Conservation (phyloP, 2,113 vertebrate species). For the Scartelaos histophorus region DNA sequence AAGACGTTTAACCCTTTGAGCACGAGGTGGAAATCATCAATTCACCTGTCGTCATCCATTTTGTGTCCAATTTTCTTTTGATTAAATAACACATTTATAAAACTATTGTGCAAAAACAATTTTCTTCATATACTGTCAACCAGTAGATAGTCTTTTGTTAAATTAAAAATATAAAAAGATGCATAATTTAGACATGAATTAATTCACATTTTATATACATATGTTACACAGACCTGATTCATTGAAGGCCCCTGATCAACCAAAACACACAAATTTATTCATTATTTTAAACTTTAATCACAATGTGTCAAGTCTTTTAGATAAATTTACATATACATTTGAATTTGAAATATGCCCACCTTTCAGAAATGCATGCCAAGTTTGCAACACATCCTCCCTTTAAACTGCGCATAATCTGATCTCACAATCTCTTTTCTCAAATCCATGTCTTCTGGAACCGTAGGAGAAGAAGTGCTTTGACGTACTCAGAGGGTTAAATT, state of each 20-base stretch:
- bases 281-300: slow-evolving; percentile 28
- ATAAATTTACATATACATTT: slow-evolving; percentile 38
- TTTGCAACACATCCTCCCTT: slow-evolving; percentile 22
- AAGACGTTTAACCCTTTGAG: slow-evolving; percentile 98
- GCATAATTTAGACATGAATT: slow-evolving; percentile 85
- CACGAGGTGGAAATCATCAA: slow-evolving; percentile 85
- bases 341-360: slow-evolving; percentile 25
- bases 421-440: slow-evolving; percentile 53
- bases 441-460: slow-evolving; percentile 73
- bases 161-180: slow-evolving; percentile 87
- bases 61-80: slow-evolving; percentile 69
- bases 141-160: slow-evolving; percentile 81
- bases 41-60: slow-evolving; percentile 62
- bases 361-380: slow-evolving; percentile 21
- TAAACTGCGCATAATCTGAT: slow-evolving; percentile 8
- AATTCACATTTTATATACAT: slow-evolving; percentile 79
- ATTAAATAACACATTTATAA: slow-evolving; percentile 85
- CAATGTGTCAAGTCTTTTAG: slow-evolving; percentile 47
- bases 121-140: slow-evolving; percentile 82
- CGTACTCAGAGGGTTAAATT: slow-evolving; percentile 99
- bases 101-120: slow-evolving; percentile 96
- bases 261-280: slow-evolving; percentile 49
- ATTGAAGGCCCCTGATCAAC: slow-evolving; percentile 76
- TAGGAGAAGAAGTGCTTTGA: slow-evolving; percentile 84
- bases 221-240: slow-evolving; percentile 84